Evolutionary conservation across 2,888 invertebrate genomes (phyloP), one percentile per base, ranked within the genome.

Genomic region (Tetragonisca angustula): DNA sequence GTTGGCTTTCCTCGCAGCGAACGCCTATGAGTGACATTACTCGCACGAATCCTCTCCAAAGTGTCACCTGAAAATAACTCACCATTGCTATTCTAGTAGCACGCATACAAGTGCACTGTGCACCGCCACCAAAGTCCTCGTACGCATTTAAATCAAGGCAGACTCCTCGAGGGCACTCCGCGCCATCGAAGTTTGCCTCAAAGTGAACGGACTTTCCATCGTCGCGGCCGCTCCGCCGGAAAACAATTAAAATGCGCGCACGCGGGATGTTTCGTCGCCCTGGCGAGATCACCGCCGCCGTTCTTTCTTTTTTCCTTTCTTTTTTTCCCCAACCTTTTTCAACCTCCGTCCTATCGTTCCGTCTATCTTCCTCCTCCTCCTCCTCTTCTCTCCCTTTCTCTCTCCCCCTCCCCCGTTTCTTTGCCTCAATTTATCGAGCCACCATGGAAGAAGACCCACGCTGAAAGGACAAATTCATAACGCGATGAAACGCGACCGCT

Each of bases 41-140:
- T 85, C 89, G 87, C 85, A 83, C 88, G 89, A 74, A 90, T 86
- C 82, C 88, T 85, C 89, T 84, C 84, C 86, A 62, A 88, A 90
- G 90, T 89, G 89, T 89, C 89, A 89, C 88, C 89, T 89, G 89
- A 89, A 89, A 89, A 89, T 89, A 89, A 90, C 89, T 89, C 86
- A 86, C 84, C 87, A 88, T 86, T 90, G 90, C 89, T 89, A 89
- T 89, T 89, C 89, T 89, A 89, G 89, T 88, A 87, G 83, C 90
- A 90, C 88, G 86, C 88, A 87, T 88, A 87, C 89, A 88, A 88
- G 83, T 86, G 88, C 90, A 84, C 72, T 67, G 83, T 59, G 83
- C 90, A 86, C 77, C 86, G 81, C 83, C 83, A 81, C 87, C 86
- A 81, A 87, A 88, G 89, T 90, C 86, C 89, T 81, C 84, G 90